Evolutionary conservation across 2,113 vertebrate species (phyloP).

Genomic region (Cephalopholis sonnerati): DNA sequence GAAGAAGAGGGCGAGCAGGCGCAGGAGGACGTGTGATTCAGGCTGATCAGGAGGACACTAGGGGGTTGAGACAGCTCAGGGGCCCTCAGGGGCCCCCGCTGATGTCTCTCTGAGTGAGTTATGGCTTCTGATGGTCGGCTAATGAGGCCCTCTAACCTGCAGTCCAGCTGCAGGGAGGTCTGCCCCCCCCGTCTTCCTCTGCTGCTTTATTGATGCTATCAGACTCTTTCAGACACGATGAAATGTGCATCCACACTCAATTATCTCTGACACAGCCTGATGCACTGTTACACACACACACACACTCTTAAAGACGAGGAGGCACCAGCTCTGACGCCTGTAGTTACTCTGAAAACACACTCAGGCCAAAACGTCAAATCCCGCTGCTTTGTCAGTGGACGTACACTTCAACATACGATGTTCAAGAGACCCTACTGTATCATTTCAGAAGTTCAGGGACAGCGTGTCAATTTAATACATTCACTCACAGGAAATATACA

Average conservation of each 20-base stretch:
- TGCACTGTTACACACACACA: not conserved
- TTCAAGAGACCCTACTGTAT: too few relatives aligned
- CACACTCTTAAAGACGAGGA: constrained; percentile 1
- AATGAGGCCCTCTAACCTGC: constrained; percentile 56
- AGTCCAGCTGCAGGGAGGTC: constrained; percentile 39
- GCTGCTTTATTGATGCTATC: constrained; percentile 52
- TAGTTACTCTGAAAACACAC: too few relatives aligned
- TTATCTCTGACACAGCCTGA: constrained; percentile 34
- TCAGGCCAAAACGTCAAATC: too few relatives aligned
- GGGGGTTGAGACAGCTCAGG: not conserved
- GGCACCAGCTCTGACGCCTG: not conserved
- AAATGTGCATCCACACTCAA: constrained; percentile 42
- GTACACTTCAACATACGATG: too few relatives aligned
- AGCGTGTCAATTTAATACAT: too few relatives aligned
- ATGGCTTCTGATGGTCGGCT: constrained; percentile 52
- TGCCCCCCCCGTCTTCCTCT: constrained; percentile 20
- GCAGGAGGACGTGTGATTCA: constrained; percentile 33
- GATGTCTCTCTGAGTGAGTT: constrained; percentile 44
- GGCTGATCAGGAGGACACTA: constrained; percentile 37
- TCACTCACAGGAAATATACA: too few relatives aligned
- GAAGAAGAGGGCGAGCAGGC: constrained; percentile 12
- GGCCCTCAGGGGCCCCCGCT: constrained; percentile 16
- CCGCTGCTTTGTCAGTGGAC: too few relatives aligned
- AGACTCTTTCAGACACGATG: constrained; percentile 28
- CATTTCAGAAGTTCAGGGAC: too few relatives aligned